Evolutionary conservation across 2,797 vertebrate species (phyloP).

Genomic region (Corythornis leucogaster): DNA sequence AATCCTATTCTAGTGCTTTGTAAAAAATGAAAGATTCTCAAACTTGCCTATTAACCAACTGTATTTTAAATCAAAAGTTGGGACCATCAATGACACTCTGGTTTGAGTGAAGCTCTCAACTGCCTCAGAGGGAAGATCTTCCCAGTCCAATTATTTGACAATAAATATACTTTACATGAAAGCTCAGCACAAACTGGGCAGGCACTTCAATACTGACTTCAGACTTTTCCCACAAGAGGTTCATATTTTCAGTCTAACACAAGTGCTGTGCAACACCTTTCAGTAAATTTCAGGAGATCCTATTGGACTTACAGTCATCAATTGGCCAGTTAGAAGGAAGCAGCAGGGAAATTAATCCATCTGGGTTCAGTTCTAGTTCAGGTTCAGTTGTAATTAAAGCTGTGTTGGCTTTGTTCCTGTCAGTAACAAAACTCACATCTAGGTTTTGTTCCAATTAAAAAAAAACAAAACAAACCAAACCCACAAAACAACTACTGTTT

Average conservation of each 20-base stretch:
- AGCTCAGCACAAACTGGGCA: neutral
- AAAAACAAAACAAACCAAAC: neutral
- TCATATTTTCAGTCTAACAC: neutral
- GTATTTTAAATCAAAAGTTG: neutral
- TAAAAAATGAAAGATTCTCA: neutral
- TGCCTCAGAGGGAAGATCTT: neutral
- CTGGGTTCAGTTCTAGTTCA: neutral
- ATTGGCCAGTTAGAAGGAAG: neutral
- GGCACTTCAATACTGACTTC: neutral
- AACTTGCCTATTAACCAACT: neutral
- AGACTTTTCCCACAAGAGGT: neutral
- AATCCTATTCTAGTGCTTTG: neutral
- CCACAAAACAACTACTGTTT: neutral
- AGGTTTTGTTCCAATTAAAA: neutral
- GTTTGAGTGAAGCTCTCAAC: neutral
- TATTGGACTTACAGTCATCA: neutral
- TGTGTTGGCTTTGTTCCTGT: neutral
- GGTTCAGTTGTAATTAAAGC: neutral
- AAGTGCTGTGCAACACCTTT: neutral
- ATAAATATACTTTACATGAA: neutral
- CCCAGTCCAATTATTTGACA: neutral
- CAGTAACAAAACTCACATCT: neutral
- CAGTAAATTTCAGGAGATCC: neutral
- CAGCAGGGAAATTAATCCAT: neutral
- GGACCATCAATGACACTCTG: rapidly evolving